phyloP scores from a whole-genome alignment of 2,113 vertebrate genomes.

The Rynchops niger region DNA sequence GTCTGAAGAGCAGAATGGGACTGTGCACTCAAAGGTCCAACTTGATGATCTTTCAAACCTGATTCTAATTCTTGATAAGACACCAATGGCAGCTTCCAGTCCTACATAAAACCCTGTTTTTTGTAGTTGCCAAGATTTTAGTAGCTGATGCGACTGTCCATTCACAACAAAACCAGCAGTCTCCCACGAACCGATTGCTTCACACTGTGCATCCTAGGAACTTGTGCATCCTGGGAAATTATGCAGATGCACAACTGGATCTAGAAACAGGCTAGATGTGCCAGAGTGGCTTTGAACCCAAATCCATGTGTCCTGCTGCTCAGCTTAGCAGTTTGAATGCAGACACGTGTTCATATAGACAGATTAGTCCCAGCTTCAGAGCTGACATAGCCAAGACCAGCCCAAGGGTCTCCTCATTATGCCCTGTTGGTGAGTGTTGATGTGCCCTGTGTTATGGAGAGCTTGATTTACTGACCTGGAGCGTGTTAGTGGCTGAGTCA shows the following conservation, averaged over 20 bases:
- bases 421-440: rapidly evolving
- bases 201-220: neutral
- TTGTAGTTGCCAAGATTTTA: neutral
- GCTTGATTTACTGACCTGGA: neutral
- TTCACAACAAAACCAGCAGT: neutral
- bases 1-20: neutral
- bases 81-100: neutral
- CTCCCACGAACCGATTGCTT: neutral
- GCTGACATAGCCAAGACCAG: neutral
- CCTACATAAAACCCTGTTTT: neutral
- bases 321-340: neutral
- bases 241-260: neutral
- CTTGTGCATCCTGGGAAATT: neutral
- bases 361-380: neutral
- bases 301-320: neutral
- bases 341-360: neutral
- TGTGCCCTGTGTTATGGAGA: neutral
- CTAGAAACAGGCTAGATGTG: rapidly evolving
- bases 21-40: neutral
- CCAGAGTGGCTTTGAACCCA: neutral
- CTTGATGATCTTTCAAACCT: neutral
- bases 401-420: neutral
- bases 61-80: neutral
- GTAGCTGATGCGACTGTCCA: neutral
- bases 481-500: neutral